Evolutionary conservation across 2,888 invertebrate species (phyloP).

Genomic region (Trachelus stipa): DNA sequence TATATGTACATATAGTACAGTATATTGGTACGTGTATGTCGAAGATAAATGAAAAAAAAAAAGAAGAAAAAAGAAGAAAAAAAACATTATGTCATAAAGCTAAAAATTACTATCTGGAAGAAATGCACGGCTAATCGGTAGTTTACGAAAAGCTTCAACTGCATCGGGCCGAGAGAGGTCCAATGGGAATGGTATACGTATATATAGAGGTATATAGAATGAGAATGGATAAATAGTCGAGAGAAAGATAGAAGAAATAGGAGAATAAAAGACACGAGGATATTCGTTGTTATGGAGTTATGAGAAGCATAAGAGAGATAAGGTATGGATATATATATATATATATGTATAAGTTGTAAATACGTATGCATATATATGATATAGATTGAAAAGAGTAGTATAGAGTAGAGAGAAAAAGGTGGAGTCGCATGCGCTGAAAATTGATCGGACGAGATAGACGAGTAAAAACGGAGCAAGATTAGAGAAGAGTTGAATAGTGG

Average conservation of each 20-base stretch:
- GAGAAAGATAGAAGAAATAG: neutral
- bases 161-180: constrained; percentile 37
- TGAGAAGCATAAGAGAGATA: no score
- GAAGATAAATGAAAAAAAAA: constrained; percentile 25
- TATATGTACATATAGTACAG: constrained; percentile 14
- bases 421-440: constrained; percentile 16
- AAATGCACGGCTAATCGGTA: constrained; percentile 13
- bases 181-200: no score
- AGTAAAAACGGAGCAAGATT: neutral
- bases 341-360: no score
- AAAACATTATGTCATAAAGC: constrained; percentile 34
- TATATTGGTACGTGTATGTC: constrained; percentile 21
- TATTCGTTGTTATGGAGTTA: no score
- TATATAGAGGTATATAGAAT: neutral
- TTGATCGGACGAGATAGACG: neutral
- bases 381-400: no score
- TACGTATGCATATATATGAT: no score
- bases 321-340: no score
- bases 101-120: constrained; percentile 9
- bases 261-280: no score
- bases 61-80: constrained; percentile 29
- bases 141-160: constrained; percentile 54
- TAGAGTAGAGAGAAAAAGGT: no score
- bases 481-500: neutral
- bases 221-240: neutral